Base-by-base conservation (phyloP, 2,113 vertebrate genomes). In the Gobius niger region DNA sequence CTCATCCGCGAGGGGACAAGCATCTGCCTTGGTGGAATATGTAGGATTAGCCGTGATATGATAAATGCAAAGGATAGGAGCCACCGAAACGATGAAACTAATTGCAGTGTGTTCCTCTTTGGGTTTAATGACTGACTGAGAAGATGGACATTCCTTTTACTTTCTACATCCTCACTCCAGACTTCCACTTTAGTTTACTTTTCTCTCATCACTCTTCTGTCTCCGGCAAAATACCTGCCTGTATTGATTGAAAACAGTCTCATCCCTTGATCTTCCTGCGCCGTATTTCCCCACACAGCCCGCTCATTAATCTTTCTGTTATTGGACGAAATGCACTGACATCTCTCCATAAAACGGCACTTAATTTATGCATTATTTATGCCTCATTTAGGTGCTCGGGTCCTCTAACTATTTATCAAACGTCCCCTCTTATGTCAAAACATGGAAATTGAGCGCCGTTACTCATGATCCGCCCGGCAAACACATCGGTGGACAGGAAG, bases 321-420 rank as follows among this genome's bases (percentile, higher is more conserved):
- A 87, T 89, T 86, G 83, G 80, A 84, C 16, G 84, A 85, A 87
- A 84, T 68, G 74, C 79, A 83, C 79, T 83, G 86, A 91, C 88
- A 89, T 84, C 73, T 75, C 80, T 82, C 83, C 83, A 84, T 90
- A 90, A 91, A 90, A 91, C 81, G 83, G 51, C 78, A 86, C 86
- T 91, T 90, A 89, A 90, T 91, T 91, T 89, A 88, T 91, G 84
- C 85, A 90, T 90, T 89, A 90, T 90, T 89, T 90, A 90, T 90
- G 87, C 88, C 82, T 89, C 88, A 91, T 89, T 91, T 89, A 82
- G 86, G 83, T 89, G 86, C 85, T 76, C 74, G 70, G 80, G 85
- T 87, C 83, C 83, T 85, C 72, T 63, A 82, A 89, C 85, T 88
- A 89, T 88, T 91, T 85, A 90, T 89, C 88, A 89, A 88, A 85